phyloP scores from a whole-genome alignment of 1,140 invertebrate species.

The Limonius californicus region DNA sequence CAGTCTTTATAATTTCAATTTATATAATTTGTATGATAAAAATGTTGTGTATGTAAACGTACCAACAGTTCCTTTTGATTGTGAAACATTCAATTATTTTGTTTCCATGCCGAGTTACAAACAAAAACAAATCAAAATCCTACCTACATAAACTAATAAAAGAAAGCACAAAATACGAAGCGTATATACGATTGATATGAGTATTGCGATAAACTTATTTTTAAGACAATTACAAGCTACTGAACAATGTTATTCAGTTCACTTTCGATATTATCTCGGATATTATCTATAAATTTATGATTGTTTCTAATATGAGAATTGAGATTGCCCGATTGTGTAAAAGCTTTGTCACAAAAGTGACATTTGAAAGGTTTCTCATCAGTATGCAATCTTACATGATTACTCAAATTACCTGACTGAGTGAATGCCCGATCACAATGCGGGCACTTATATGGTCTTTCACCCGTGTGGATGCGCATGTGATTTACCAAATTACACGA shows the following conservation, averaged over 20 bases:
- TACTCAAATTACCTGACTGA: conserved; percentile 51
- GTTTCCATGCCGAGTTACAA: background rate
- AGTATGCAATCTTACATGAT: conserved; percentile 59
- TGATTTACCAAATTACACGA: conserved; percentile 57
- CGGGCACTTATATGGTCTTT: conserved; percentile 44
- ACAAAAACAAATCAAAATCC: background rate
- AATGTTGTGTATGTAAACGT: no score
- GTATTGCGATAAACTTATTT: background rate
- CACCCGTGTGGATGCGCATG: conserved; percentile 51
- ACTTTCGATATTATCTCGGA: background rate
- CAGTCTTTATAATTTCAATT: no score
- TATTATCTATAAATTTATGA: conserved; percentile 28
- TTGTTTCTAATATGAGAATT: conserved; percentile 38
- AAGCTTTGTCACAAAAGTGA: conserved; percentile 52
- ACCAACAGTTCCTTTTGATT: no score
- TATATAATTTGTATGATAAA: no score
- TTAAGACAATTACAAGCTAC: background rate
- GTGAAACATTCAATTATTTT: no score
- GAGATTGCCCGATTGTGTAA: conserved; percentile 44
- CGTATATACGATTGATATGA: conserved; percentile 7
- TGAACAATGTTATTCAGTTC: background rate
- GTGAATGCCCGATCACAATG: conserved; percentile 48
- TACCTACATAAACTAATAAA: background rate
- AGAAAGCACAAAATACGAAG: conserved; percentile 2
- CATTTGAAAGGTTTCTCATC: conserved; percentile 64